These are phyloP conservation scores for Calameuta pallipes DNA, from an alignment of 2,888 invertebrate species.

Conservation along the genomic window DNA sequence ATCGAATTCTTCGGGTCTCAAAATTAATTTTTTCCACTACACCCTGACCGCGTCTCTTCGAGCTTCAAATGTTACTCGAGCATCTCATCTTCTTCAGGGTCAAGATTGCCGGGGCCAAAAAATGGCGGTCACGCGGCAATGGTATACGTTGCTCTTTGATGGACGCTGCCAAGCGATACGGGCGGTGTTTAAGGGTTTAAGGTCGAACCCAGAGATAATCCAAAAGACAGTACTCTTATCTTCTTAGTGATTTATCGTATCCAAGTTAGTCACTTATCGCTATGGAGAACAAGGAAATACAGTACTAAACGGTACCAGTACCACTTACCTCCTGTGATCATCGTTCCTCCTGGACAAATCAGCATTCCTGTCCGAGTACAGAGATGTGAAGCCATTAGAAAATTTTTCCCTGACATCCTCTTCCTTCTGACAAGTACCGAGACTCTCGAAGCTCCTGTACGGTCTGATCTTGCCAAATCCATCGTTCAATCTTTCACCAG, in stretches of 20 bases:
- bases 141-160: constrained; percentile 5
- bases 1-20: too few relatives aligned
- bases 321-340: neutral
- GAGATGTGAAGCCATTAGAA: constrained; percentile 51
- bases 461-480: constrained; percentile 61
- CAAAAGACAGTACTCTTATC: too few relatives aligned
- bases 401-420: constrained; percentile 28
- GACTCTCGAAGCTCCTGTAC: constrained; percentile 68
- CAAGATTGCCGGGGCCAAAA: constrained; percentile 32
- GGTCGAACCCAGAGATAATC: neutral
- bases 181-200: constrained; percentile 2
- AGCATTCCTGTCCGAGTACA: constrained; percentile 52
- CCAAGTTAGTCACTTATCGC: too few relatives aligned
- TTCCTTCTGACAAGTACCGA: constrained; percentile 59
- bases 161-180: constrained; percentile 32
- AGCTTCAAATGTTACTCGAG: too few relatives aligned
- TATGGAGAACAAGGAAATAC: too few relatives aligned
- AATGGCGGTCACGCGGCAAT: constrained; percentile 30
- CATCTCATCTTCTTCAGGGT: constrained; percentile 30
- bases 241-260: too few relatives aligned
- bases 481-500: constrained; percentile 22
- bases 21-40: too few relatives aligned
- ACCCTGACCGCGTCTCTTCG: too few relatives aligned
- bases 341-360: constrained; percentile 40
- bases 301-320: neutral